Evolutionary conservation across 2,113 vertebrate genomes (phyloP).

Genomic region (Dicaeum eximium): DNA sequence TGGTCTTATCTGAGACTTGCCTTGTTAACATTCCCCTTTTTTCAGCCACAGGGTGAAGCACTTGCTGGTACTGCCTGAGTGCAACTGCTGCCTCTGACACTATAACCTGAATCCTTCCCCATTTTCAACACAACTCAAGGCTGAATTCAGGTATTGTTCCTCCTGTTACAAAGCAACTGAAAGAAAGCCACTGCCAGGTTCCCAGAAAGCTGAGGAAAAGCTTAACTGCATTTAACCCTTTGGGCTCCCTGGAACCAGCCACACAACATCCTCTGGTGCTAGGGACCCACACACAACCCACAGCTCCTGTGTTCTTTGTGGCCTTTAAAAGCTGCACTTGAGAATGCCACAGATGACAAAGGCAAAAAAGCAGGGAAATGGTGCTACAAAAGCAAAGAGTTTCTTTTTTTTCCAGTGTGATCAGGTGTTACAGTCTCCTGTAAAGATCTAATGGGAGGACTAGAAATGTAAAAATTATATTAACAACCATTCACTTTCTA

Average conservation of each 20-base stretch:
- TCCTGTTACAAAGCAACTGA: constrained; percentile 27
- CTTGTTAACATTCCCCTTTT: constrained; percentile 59
- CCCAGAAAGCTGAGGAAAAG: constrained; percentile 24
- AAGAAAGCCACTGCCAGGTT: constrained; percentile 52
- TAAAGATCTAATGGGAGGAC: neutral
- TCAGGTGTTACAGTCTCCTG: neutral
- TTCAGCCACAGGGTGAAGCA: constrained; percentile 18
- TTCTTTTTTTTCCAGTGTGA: neutral
- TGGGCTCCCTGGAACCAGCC: neutral
- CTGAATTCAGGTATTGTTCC: constrained; percentile 63
- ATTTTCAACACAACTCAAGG: neutral
- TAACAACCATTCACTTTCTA: neutral
- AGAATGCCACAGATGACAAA: neutral
- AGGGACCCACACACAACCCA: neutral
- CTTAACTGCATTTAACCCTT: constrained; percentile 46
- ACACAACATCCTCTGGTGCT: neutral
- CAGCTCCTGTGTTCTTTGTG: fast-evolving
- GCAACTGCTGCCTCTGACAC: constrained; percentile 11
- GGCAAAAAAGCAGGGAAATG: neutral
- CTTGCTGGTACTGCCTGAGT: neutral
- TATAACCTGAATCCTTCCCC: constrained; percentile 39
- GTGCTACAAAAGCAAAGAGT: neutral
- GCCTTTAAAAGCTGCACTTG: neutral
- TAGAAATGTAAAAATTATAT: neutral
- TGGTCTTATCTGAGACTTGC: constrained; percentile 40